Evolutionary conservation across 2,113 vertebrate genomes (phyloP).

Genomic region (Xenopus borealis): DNA sequence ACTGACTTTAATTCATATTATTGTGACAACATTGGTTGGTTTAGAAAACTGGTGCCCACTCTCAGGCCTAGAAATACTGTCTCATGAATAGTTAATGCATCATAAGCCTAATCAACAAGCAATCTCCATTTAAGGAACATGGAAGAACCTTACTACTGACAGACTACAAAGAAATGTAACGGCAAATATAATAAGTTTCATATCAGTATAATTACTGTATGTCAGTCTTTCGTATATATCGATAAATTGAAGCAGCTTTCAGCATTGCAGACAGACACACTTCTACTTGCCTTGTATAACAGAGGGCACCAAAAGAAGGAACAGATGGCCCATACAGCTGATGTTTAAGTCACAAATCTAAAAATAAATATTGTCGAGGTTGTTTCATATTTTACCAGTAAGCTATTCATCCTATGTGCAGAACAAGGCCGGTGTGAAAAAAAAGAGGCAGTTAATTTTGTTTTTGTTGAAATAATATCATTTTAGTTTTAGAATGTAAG

Average conservation of each 20-base stretch:
- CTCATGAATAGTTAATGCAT: too few species aligned
- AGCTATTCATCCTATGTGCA: constrained; percentile 52
- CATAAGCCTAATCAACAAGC: neutral
- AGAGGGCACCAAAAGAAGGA: constrained; percentile 53
- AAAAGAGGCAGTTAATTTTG: constrained; percentile 70
- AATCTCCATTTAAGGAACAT: neutral
- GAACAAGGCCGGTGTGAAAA: constrained; percentile 63
- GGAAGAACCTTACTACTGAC: too few species aligned
- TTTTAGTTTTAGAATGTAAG: constrained; percentile 74
- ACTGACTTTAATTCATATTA: too few species aligned
- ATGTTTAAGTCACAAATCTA: constrained; percentile 54
- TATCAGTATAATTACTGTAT: neutral
- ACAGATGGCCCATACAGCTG: constrained; percentile 62
- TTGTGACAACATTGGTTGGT: too few species aligned
- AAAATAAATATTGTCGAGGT: constrained; percentile 55
- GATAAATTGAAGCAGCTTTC: neutral
- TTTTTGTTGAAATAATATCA: constrained; percentile 80
- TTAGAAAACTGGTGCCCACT: too few species aligned
- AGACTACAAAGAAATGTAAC: neutral
- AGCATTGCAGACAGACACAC: constrained; percentile 31
- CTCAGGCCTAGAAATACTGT: too few species aligned
- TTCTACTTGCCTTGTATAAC: constrained; percentile 51
- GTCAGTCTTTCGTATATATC: neutral
- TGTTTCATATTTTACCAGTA: constrained; percentile 46
- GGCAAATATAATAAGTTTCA: neutral